Evolutionary conservation across 2,113 vertebrate species (phyloP).

Genomic region (Labeo catla): DNA sequence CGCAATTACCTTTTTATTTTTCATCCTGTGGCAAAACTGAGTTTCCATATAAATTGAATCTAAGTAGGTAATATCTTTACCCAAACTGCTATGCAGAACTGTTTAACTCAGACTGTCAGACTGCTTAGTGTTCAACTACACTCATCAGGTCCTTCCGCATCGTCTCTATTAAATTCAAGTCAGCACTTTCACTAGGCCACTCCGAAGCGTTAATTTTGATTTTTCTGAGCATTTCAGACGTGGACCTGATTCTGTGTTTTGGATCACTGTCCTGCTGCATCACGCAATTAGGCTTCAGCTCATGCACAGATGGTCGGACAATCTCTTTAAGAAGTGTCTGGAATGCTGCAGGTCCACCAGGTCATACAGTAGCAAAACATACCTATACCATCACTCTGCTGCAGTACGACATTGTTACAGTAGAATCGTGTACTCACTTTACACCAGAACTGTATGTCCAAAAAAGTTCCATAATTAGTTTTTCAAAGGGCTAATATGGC

Average conservation of each 20-base stretch:
- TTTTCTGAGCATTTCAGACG: not conserved
- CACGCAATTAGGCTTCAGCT: not conserved
- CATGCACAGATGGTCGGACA: not conserved
- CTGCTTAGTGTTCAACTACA: not conserved
- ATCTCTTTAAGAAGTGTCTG: slow-evolving; percentile 8
- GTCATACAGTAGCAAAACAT: not conserved
- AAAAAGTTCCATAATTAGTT: not conserved
- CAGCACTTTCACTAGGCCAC: not conserved
- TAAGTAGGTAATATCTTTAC: not conserved
- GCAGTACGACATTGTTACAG: not conserved
- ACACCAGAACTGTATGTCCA: not conserved
- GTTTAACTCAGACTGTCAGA: not conserved
- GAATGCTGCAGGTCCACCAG: not conserved
- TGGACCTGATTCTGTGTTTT: not conserved
- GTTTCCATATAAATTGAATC: too few species aligned
- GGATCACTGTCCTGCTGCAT: not conserved
- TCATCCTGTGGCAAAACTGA: too few species aligned
- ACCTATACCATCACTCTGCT: not conserved
- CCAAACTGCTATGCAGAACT: not conserved
- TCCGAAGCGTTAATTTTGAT: not conserved
- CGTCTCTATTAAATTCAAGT: not conserved
- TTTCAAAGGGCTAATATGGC: not conserved
- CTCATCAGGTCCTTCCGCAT: too few species aligned
- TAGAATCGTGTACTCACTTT: not conserved
- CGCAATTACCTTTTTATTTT: too few species aligned